Conservation (phyloP, 2,888 invertebrate species). For the Peribatodes rhomboidaria region DNA sequence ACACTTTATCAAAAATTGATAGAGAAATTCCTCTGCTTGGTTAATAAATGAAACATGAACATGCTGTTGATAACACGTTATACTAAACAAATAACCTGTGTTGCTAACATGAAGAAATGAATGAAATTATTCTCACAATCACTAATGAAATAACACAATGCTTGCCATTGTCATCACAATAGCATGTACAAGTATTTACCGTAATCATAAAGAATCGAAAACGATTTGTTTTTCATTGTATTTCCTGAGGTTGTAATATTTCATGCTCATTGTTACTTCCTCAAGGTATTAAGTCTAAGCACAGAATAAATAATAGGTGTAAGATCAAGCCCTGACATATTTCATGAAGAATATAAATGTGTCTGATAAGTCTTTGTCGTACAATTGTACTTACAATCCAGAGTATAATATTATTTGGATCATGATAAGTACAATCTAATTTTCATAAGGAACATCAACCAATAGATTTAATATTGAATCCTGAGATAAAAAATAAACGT, state of each 20-base stretch:
- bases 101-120: slow-evolving; percentile 4
- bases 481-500: no score
- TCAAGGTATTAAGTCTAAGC: not conserved
- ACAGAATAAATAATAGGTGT: slow-evolving; percentile 9
- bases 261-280: slow-evolving; percentile 23
- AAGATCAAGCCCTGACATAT: slow-evolving; percentile 20
- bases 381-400: slow-evolving; percentile 3
- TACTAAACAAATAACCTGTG: not conserved
- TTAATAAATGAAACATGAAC: not conserved
- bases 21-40: not conserved
- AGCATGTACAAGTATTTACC: slow-evolving; percentile 22
- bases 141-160: slow-evolving; percentile 22
- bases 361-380: not conserved
- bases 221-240: slow-evolving; percentile 23
- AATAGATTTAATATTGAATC: no score
- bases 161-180: slow-evolving; percentile 13
- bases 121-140: slow-evolving; percentile 18
- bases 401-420: no score
- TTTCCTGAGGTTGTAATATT: slow-evolving; percentile 14
- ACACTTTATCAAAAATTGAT: no score
- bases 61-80: not conserved
- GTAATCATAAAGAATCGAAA: slow-evolving; percentile 27
- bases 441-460: no score
- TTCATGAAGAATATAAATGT: slow-evolving; percentile 6
- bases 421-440: no score